These are phyloP conservation scores for Drosophila seguyi DNA, from an alignment of 1,140 invertebrate species.

Conservation along the genomic window DNA sequence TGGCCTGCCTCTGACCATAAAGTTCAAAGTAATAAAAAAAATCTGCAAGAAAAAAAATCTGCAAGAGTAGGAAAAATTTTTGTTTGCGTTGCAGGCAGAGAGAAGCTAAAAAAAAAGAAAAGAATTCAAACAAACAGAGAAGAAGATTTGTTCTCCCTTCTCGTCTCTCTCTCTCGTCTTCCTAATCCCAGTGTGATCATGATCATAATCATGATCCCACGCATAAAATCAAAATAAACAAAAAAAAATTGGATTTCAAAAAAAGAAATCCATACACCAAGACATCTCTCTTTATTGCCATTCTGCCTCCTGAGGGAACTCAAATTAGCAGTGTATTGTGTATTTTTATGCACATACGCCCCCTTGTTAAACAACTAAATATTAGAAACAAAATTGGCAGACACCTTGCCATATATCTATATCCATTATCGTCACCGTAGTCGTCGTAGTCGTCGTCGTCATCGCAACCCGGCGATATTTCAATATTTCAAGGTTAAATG, in stretches of 20 bases:
- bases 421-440: constrained; percentile 39
- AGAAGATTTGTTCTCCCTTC: constrained; percentile 17
- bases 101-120: background rate
- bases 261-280: constrained; percentile 39
- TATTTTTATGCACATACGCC: constrained; percentile 40
- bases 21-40: constrained; percentile 75
- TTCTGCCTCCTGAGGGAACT: constrained; percentile 18
- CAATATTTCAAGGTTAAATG: constrained; percentile 68
- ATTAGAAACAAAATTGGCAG: constrained; percentile 45
- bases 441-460: constrained; percentile 24
- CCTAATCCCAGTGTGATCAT: background rate
- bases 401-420: constrained; percentile 63
- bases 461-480: constrained; percentile 58
- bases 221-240: constrained; percentile 53
- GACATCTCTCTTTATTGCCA: constrained; percentile 24
- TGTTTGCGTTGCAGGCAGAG: constrained; percentile 21
- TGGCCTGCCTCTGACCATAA: constrained; percentile 44
- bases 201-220: constrained; percentile 26
- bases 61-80: constrained; percentile 32
- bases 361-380: constrained; percentile 38
- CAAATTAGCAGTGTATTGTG: constrained; percentile 34
- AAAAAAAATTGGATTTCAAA: constrained; percentile 20
- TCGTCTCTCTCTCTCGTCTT: background rate
- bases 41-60: constrained; percentile 18
- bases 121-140: constrained; percentile 31